A percentile compares a stretch with the other conserved stretches of the same genome.
Conservation (phyloP, 1,140 invertebrate genomes). For the Pemphigus obesinymphae region DNA sequence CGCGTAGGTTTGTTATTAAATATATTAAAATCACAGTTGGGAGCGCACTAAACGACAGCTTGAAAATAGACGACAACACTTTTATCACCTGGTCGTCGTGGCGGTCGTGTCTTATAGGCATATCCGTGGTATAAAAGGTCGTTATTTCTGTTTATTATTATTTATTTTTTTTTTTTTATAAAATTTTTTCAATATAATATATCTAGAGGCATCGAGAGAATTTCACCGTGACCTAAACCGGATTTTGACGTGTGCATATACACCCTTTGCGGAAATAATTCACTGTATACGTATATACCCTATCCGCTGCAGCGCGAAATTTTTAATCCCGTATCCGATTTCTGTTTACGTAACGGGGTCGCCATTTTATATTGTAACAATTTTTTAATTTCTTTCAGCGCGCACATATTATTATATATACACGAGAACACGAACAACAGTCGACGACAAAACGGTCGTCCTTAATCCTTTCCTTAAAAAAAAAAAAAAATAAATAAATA, state of each 20-base stretch:
- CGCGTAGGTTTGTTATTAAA: not conserved
- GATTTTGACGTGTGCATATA: not conserved
- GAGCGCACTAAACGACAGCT: not conserved
- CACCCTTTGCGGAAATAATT: slow-evolving; percentile 1
- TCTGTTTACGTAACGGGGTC: slow-evolving; percentile 36
- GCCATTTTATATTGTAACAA: slow-evolving; percentile 30
- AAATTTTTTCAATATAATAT: not conserved
- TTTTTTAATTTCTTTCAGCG: slow-evolving; percentile 24
- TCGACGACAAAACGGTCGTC: slow-evolving; percentile 37
- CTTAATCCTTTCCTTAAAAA: slow-evolving; percentile 39
- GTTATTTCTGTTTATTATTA: not conserved
- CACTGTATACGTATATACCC: too few species aligned
- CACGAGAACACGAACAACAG: not conserved
- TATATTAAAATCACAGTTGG: not conserved
- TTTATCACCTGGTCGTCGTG: not conserved
- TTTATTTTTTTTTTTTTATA: not conserved
- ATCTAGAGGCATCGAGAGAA: not conserved
- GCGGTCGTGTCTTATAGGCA: not conserved
- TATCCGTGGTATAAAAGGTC: too few species aligned
- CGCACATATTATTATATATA: too few species aligned
- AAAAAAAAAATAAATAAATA: slow-evolving; percentile 23
- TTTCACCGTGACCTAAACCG: not conserved
- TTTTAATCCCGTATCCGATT: slow-evolving; percentile 40
- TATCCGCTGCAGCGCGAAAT: not conserved
- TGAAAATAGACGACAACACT: not conserved